Base-by-base conservation (phyloP, 2,797 vertebrate genomes). In the Gambusia yucatana region DNA sequence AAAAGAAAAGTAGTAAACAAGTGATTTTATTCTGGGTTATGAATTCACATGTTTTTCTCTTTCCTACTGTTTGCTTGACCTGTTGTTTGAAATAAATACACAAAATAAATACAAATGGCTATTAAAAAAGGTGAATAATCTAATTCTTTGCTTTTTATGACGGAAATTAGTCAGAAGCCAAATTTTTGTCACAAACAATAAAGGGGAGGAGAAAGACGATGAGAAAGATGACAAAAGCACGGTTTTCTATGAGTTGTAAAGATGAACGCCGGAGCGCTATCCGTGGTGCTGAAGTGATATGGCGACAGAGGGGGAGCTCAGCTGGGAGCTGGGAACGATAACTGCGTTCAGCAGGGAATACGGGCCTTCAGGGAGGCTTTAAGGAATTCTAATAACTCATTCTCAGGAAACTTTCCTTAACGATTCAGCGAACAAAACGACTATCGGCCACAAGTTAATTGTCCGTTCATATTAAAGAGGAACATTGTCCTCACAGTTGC, bases 221-320 rank as follows among this genome's bases (percentile, higher is more conserved):
- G 57, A 82, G 33, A 6, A 81, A 77, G 77, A 76, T 11, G 67
- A 55, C 77, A 79, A 77, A 76, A 75, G 16, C 20, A 13, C 25
- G 52, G n/a, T 39, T 22, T 25, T 75, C 41, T 14, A 25, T 39
- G 28, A 72, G 41, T 39, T 57, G 71, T 75, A 84, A 71, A 86
- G 86, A 84, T 78, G 77, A 81, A 75, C 22, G 67, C 69, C 61
- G 69, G 75, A 82, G 90, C 79, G 75, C 90, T 94, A 84, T 94
- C 94, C 87, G 4, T 84, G 89, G 94, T 94, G 81, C 86, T 94
- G 91, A 93, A 94, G 84, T 61, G 80, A 82, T 81, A 86, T 72
- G 57, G 82, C 65, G 65, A 72, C 77, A 57, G 80, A 77, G 80
- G 81, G 76, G 84, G n/a, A 48, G 75, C 87, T 84, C 81, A 36